A percentile compares a stretch with the other conserved stretches of the same genome.
phyloP scores from a whole-genome alignment of 2,113 vertebrate genomes.

The Athene cunicularia region DNA sequence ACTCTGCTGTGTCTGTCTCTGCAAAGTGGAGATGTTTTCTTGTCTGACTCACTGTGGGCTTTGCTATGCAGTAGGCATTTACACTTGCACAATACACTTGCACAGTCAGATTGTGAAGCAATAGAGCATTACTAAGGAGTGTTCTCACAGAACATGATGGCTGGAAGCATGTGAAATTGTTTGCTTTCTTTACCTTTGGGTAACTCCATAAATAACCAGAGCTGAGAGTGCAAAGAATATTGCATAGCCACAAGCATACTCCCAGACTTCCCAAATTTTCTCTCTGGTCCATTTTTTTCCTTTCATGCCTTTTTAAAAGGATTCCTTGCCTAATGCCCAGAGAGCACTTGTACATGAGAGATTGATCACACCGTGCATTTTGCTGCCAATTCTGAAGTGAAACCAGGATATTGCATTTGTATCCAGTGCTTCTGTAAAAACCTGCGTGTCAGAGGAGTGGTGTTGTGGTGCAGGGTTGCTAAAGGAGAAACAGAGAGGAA shows the following conservation, averaged over 20 bases:
- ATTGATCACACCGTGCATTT: not conserved
- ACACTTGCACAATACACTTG: not conserved
- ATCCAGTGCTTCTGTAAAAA: not conserved
- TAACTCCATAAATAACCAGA: not conserved
- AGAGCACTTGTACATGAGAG: not conserved
- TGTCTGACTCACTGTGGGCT: not conserved
- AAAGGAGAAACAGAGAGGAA: not conserved
- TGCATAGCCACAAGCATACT: not conserved
- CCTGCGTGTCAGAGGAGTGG: accelerated
- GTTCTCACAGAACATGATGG: not conserved
- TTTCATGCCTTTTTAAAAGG: not conserved
- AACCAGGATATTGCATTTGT: not conserved
- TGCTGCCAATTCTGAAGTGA: not conserved
- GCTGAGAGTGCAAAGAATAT: not conserved
- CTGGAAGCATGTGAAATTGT: not conserved
- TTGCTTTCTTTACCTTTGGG: not conserved
- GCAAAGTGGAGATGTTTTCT: not conserved
- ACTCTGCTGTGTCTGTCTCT: not conserved
- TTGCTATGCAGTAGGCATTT: not conserved
- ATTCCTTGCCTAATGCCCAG: not conserved
- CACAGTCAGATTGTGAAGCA: not conserved
- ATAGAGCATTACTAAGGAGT: not conserved
- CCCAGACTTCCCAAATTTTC: not conserved
- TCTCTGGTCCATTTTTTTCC: not conserved
- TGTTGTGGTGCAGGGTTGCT: not conserved